phyloP scores from a whole-genome alignment of 2,113 vertebrate species.

The Xenopus laevis region DNA sequence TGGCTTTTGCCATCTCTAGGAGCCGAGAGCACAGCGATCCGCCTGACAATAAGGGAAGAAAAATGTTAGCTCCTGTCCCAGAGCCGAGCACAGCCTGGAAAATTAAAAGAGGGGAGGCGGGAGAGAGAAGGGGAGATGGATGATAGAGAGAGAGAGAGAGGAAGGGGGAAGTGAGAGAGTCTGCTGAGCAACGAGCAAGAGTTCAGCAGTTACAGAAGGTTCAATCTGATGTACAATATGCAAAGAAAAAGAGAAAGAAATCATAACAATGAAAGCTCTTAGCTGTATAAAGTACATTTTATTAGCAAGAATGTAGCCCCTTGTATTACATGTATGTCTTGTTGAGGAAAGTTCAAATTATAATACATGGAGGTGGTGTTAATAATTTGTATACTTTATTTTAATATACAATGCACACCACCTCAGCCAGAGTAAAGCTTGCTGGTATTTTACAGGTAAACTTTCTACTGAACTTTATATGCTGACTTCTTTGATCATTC shows the following conservation, averaged over 20 bases:
- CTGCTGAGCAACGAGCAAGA: slow-evolving; percentile 5
- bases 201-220: slow-evolving; percentile 12
- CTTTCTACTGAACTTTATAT: too few relatives aligned
- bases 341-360: neutral
- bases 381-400: neutral
- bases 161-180: neutral
- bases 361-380: neutral
- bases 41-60: slow-evolving; percentile 51
- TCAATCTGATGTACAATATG: neutral
- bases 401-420: too few relatives aligned
- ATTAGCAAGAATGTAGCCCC: neutral
- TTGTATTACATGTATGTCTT: neutral
- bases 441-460: too few relatives aligned
- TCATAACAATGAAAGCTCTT: neutral
- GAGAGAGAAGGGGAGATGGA: neutral
- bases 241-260: neutral
- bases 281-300: neutral
- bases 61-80: slow-evolving; percentile 51
- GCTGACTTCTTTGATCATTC: too few relatives aligned
- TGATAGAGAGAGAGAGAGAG: neutral
- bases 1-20: slow-evolving; percentile 44
- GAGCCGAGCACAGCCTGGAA: slow-evolving; percentile 50
- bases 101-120: slow-evolving; percentile 46
- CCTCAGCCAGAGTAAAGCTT: too few relatives aligned
- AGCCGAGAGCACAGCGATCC: slow-evolving; percentile 36